Conservation (phyloP, 2,113 vertebrate species). For the Cyprinodon brontotheroides region DNA sequence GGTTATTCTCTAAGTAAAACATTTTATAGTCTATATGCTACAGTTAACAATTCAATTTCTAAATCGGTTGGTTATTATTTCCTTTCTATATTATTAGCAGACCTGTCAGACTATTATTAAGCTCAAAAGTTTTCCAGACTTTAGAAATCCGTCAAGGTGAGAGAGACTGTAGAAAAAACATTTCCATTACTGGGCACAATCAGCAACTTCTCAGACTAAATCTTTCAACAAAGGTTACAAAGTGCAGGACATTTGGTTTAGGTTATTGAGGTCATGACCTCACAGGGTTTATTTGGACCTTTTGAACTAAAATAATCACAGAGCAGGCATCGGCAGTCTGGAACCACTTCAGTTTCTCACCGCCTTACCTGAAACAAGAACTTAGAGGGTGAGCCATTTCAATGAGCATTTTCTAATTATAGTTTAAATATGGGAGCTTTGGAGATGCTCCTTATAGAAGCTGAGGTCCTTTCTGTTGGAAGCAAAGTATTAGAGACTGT, state of each 20-base stretch:
- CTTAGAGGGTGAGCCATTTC: neutral
- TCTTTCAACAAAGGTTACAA: slow-evolving; percentile 55
- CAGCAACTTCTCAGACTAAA: slow-evolving; percentile 25
- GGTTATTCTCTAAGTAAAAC: too few species aligned
- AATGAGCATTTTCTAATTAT: slow-evolving; percentile 60
- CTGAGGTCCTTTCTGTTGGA: slow-evolving; percentile 30
- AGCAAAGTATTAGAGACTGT: slow-evolving; percentile 27
- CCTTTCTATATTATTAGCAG: neutral
- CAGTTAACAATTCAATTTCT: too few species aligned
- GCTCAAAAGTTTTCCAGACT: too few species aligned
- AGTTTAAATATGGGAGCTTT: slow-evolving; percentile 48
- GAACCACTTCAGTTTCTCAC: slow-evolving; percentile 61
- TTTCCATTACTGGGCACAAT: slow-evolving; percentile 18
- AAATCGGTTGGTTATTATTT: too few species aligned
- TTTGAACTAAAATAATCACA: slow-evolving; percentile 70
- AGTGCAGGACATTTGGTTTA: slow-evolving; percentile 73
- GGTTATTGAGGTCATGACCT: slow-evolving; percentile 70
- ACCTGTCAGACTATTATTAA: too few species aligned
- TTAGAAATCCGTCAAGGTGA: too few species aligned
- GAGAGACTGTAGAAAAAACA: neutral
- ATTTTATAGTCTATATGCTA: too few species aligned
- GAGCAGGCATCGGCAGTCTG: slow-evolving; percentile 65
- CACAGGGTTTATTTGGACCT: slow-evolving; percentile 73
- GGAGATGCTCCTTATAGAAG: slow-evolving; percentile 41
- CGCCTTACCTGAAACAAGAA: slow-evolving; percentile 46